These are phyloP conservation scores for Dorcus parallelipipedus DNA, from an alignment of 2,888 invertebrate genomes.

Conservation along the genomic window DNA sequence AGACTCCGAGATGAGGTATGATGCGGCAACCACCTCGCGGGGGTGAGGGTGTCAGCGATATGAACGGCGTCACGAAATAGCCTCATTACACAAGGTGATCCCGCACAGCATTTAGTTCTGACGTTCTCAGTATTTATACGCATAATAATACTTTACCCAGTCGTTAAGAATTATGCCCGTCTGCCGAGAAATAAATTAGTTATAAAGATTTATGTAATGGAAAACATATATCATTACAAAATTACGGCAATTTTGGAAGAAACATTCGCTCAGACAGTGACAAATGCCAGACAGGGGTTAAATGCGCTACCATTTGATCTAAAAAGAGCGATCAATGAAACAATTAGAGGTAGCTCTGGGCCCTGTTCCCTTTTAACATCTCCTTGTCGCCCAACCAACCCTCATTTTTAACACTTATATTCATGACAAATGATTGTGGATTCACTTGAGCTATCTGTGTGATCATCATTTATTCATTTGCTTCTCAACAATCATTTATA, in stretches of 20 bases:
- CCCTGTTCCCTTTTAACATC: conserved; percentile 23
- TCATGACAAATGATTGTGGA: conserved; percentile 45
- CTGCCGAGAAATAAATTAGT: conserved; percentile 44
- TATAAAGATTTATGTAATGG: conserved; percentile 49
- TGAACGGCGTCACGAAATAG: conserved; percentile 40
- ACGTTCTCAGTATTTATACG: conserved; percentile 65
- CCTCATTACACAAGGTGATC: conserved; percentile 40
- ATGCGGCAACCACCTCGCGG: conserved; percentile 5
- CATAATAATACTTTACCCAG: conserved; percentile 57
- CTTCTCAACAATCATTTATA: conserved; percentile 20
- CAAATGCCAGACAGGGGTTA: conserved; percentile 14
- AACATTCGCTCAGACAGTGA: conserved; percentile 26
- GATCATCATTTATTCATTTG: conserved; percentile 31
- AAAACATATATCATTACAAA: conserved; percentile 48
- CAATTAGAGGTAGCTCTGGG: conserved; percentile 49
- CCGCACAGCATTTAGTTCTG: conserved; percentile 58
- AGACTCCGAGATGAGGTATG: conserved; percentile 25
- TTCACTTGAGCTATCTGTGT: conserved; percentile 28
- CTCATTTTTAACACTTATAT: conserved; percentile 50
- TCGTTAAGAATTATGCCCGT: conserved; percentile 34
- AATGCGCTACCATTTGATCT: conserved; percentile 33
- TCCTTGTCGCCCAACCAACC: conserved; percentile 33
- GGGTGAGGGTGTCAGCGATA: conserved; percentile 25
- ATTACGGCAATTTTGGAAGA: conserved; percentile 46
- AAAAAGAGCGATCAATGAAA: conserved; percentile 46